phyloP scores from a whole-genome alignment of 2,113 vertebrate genomes.

The Boulengeromyrus knoepffleri region DNA sequence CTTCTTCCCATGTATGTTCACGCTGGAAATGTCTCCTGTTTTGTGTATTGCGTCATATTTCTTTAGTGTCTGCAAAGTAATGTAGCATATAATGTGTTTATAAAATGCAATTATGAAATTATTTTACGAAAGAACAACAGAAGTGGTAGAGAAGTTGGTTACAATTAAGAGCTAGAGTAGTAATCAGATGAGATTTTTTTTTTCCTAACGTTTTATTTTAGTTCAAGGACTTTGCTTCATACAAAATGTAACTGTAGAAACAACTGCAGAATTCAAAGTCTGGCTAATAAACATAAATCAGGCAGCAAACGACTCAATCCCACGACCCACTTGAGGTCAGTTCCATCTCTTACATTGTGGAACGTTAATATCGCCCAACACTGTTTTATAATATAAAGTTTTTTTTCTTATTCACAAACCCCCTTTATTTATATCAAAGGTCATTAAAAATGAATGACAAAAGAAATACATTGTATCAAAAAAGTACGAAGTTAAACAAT shows the following conservation, averaged over 20 bases:
- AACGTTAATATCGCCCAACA: constrained; percentile 58
- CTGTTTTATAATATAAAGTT: constrained; percentile 75
- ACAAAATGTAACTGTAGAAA: constrained; percentile 98
- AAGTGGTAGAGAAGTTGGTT: not conserved
- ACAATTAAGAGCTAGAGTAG: not conserved
- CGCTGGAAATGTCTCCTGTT: not conserved
- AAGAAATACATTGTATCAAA: constrained; percentile 87
- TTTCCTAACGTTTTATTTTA: constrained; percentile 52
- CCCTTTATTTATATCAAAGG: constrained; percentile 88
- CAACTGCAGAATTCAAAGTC: constrained; percentile 89
- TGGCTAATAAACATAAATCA: constrained; percentile 79
- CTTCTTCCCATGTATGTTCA: not conserved
- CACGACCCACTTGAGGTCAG: constrained; percentile 56
- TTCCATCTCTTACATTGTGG: constrained; percentile 63
- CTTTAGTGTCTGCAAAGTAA: not conserved
- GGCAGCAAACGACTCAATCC: constrained; percentile 80
- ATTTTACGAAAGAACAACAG: not conserved
- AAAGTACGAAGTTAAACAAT: constrained; percentile 80
- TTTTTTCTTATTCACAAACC: constrained; percentile 67
- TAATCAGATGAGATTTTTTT: not conserved
- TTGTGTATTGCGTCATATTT: not conserved
- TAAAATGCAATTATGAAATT: not conserved
- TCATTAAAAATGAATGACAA: constrained; percentile 88
- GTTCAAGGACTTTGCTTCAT: constrained; percentile 92
- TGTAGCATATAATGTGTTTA: not conserved